These are phyloP conservation scores for Thaleichthys pacificus DNA, from an alignment of 2,797 vertebrate genomes.

Conservation along the genomic window DNA sequence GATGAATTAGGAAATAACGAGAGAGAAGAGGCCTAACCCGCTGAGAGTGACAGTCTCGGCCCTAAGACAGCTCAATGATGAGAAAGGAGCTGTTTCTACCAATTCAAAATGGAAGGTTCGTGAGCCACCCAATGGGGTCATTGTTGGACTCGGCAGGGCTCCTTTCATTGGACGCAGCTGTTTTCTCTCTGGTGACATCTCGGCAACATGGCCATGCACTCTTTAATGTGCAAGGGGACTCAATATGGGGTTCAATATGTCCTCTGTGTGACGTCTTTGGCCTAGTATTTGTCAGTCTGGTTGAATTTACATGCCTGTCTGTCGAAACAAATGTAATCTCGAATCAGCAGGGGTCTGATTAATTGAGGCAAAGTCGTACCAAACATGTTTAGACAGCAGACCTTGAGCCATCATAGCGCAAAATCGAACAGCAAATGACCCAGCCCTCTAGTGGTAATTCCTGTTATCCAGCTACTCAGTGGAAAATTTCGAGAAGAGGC, in stretches of 20 bases:
- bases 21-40: slow-evolving; percentile 42
- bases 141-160: not conserved
- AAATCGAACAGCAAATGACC: not conserved
- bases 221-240: not conserved
- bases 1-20: slow-evolving; percentile 47
- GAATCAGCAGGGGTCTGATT: too few relatives aligned
- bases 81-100: slow-evolving; percentile 24
- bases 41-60: slow-evolving; percentile 15
- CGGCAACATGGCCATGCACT: not conserved
- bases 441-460: not conserved
- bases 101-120: slow-evolving; percentile 15
- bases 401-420: not conserved
- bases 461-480: not conserved
- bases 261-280: too few relatives aligned
- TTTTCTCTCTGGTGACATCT: slow-evolving; percentile 4
- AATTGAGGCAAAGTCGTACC: too few relatives aligned
- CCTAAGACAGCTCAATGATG: slow-evolving; percentile 11
- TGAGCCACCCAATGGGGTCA: not conserved
- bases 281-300: too few relatives aligned
- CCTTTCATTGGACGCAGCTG: not conserved
- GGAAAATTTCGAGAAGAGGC: slow-evolving; percentile 3
- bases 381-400: too few relatives aligned
- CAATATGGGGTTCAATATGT: too few relatives aligned
- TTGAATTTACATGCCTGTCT: too few relatives aligned
- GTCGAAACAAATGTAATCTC: too few relatives aligned